Evolutionary conservation across 2,797 vertebrate species (phyloP).

Genomic region (Oreonectes daqikongensis): DNA sequence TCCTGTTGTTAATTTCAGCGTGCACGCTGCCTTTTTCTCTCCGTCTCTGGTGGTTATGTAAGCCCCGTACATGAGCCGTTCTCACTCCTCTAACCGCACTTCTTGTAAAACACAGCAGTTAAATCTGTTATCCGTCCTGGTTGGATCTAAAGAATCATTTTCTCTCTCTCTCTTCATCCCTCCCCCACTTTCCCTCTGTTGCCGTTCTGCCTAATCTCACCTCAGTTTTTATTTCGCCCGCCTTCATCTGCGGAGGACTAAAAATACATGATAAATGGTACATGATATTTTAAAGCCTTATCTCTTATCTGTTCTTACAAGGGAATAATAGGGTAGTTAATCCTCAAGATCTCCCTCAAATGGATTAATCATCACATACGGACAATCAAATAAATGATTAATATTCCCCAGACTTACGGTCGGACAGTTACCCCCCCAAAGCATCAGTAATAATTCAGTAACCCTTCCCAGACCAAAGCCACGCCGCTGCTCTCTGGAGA

Average conservation of each 20-base stretch:
- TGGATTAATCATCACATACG: conserved; percentile 86
- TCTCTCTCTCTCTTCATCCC: conserved; percentile 1
- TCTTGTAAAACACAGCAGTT: conserved; percentile 58
- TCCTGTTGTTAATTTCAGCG: conserved; percentile 52
- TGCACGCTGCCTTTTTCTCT: conserved; percentile 52
- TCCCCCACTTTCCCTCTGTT: conserved; percentile 61
- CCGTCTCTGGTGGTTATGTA: conserved; percentile 55
- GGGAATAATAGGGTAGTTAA: conserved; percentile 86
- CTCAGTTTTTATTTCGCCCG: conserved; percentile 83
- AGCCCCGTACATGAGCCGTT: conserved; percentile 61
- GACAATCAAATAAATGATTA: conserved; percentile 89
- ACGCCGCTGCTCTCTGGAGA: conserved; percentile 71
- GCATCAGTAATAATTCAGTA: conserved; percentile 85
- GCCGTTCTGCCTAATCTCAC: conserved; percentile 76
- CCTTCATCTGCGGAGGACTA: conserved; percentile 82
- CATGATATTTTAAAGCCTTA: conserved; percentile 85
- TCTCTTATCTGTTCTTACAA: conserved; percentile 82
- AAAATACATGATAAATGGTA: conserved; percentile 88
- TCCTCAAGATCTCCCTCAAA: conserved; percentile 83
- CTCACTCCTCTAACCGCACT: conserved; percentile 34
- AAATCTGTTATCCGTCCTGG: conserved; percentile 38
- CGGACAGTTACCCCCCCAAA: conserved; percentile 80
- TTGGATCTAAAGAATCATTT: conserved; percentile 60
- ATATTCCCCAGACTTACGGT: conserved; percentile 79
- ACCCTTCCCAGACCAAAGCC: conserved; percentile 77